Percentiles rank a stretch among this genome's conserved stretches.
phyloP scores from a whole-genome alignment of 2,113 vertebrate genomes.

The Eulemur rufifrons region DNA sequence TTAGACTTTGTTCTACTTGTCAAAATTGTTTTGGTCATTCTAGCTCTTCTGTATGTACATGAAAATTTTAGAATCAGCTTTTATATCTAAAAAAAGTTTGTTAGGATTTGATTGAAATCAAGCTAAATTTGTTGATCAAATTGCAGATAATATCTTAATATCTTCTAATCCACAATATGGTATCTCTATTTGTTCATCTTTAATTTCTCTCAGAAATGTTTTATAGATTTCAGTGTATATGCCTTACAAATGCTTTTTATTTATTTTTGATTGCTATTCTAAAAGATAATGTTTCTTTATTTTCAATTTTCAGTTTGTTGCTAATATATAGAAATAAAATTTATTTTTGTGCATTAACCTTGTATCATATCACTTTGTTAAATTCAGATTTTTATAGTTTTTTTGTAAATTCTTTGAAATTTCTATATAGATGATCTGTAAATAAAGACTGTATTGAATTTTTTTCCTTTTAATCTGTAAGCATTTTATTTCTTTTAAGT shows the following conservation, averaged over 20 bases:
- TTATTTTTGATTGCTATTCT: background rate
- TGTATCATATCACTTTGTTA: background rate
- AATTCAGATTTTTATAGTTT: background rate
- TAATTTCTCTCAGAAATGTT: background rate
- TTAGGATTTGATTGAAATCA: background rate
- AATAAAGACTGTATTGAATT: background rate
- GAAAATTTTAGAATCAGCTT: background rate
- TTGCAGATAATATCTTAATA: background rate
- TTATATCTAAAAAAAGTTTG: background rate
- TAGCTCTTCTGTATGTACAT: background rate
- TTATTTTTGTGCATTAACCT: background rate
- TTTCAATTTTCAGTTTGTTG: constrained; percentile 4
- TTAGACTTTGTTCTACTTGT: background rate
- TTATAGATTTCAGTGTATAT: background rate
- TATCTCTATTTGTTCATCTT: background rate
- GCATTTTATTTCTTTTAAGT: constrained; percentile 11
- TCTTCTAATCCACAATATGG: background rate
- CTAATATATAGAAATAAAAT: constrained; percentile 11
- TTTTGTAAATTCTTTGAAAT: background rate
- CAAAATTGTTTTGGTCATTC: background rate
- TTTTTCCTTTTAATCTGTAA: background rate
- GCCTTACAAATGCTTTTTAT: background rate
- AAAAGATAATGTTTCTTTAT: background rate
- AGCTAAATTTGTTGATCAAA: background rate
- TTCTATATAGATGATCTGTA: background rate